Evolutionary conservation across 2,888 invertebrate species (phyloP).

Genomic region (Leptinotarsa haldemani): DNA sequence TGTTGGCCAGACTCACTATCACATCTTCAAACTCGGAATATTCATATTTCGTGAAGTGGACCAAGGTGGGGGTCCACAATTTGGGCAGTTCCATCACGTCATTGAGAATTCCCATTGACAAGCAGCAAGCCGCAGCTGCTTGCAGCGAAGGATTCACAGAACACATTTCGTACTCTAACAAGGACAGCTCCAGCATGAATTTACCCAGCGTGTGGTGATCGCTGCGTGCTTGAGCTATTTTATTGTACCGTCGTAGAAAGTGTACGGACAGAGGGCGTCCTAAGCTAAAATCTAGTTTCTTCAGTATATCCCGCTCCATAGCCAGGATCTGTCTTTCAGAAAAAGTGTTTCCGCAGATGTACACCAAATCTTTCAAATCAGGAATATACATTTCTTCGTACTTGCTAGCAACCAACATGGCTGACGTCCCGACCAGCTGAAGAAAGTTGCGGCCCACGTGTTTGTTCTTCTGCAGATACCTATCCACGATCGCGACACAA

Average conservation of each 20-base stretch:
- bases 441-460: constrained; percentile 65
- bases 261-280: constrained; percentile 89
- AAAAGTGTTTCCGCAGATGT: constrained; percentile 90
- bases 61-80: constrained; percentile 81
- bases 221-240: constrained; percentile 73
- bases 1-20: constrained; percentile 74
- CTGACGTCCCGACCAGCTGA: constrained; percentile 87
- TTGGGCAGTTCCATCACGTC: constrained; percentile 63
- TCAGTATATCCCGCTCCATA: constrained; percentile 86
- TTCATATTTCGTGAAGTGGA: constrained; percentile 81
- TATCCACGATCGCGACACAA: constrained; percentile 88
- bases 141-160: constrained; percentile 85
- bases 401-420: constrained; percentile 92
- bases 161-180: constrained; percentile 84
- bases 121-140: constrained; percentile 83
- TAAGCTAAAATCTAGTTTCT: constrained; percentile 81
- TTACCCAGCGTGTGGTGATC: constrained; percentile 68
- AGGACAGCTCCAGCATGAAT: constrained; percentile 87
- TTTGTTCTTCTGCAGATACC: constrained; percentile 81
- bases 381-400: constrained; percentile 95
- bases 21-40: constrained; percentile 77
- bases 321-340: constrained; percentile 79
- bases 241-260: constrained; percentile 83
- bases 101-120: constrained; percentile 73
- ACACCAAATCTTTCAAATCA: constrained; percentile 88